Evolutionary conservation across 1,140 invertebrate species (phyloP).

Genomic region (Hetaerina americana): DNA sequence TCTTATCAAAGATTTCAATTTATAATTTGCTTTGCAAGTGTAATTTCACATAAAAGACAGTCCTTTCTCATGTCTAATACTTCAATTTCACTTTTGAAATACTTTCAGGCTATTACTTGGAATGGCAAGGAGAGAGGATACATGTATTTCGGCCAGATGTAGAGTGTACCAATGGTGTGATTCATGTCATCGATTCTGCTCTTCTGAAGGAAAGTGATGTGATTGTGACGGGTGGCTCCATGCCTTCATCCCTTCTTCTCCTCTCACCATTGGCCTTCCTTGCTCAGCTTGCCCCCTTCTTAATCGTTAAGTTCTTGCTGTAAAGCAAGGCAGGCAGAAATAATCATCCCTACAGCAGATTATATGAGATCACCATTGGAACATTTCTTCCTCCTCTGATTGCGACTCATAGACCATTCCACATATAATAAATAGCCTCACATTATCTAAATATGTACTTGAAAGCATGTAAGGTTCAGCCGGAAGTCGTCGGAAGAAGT

Average conservation of each 20-base stretch:
- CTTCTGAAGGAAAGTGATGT: constrained; percentile 72
- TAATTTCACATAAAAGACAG: too few relatives aligned
- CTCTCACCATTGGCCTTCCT: not conserved
- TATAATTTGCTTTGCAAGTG: too few relatives aligned
- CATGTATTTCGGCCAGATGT: constrained; percentile 78
- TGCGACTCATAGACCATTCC: too few relatives aligned
- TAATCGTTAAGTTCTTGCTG: not conserved
- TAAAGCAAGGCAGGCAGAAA: not conserved
- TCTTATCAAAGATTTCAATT: too few relatives aligned
- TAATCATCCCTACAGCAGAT: not conserved
- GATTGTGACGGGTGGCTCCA: constrained; percentile 41
- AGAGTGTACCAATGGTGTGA: constrained; percentile 83
- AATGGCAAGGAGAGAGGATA: constrained; percentile 70
- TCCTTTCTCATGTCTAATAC: not conserved
- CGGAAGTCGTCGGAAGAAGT: too few relatives aligned
- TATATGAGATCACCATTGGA: not conserved
- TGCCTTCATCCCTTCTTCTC: not conserved
- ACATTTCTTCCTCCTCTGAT: not conserved
- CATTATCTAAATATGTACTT: too few relatives aligned
- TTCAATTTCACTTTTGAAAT: not conserved
- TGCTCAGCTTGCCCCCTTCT: not conserved
- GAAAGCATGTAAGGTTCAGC: too few relatives aligned
- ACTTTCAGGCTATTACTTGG: constrained; percentile 58
- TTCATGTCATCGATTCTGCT: constrained; percentile 79
- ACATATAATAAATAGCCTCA: too few relatives aligned